Evolutionary conservation across 1,140 invertebrate genomes (phyloP), one percentile per base, ranked within the genome.

Genomic region (Hesperophylax magnus): DNA sequence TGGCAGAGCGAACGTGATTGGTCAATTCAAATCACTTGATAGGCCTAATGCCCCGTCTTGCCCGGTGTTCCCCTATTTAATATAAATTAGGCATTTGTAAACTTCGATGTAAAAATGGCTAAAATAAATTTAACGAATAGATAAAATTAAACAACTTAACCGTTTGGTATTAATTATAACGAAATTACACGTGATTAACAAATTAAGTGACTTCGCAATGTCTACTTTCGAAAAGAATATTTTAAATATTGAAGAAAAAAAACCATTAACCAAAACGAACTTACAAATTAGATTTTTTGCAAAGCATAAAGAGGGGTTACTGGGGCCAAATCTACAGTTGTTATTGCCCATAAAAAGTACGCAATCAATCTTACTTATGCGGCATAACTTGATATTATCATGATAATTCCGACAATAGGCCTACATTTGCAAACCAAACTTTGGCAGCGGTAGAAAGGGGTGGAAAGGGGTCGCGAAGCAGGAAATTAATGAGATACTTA

Each of bases 401-500:
- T 78, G 61, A 65, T 78, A 65, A 67, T 24, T 78, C 60, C 61
- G 34, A 65, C 47, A 78, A 78, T 53, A 18, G 53, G 34, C 61
- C 60, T 78, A 34, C 39, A 78, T 78, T 67, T 78, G 53, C 22
- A 27, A 63, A 79, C 67, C 67, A 61, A 79, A 79, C 52, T 71
- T 71, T 71, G 18, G 47, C 60, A 17, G 17, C 17, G 34, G 39
- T 47, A 47, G 39, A 47, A 47, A 47, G 39, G 71, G 56, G 63
- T 47, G 53, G 65, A 20, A 54, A 79, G 78, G 69, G 54, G 53
- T 79, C 27, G 58, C 20, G 27, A n/a, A 56, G 60, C 67, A 79
- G 78, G 78, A 79, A 79, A 79, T 79, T 79, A 79, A 74, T 79
- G 78, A 79, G 78, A 79, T 74, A 74, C 67, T 79, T 79, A 79